Evolutionary conservation across 2,113 vertebrate genomes (phyloP), one percentile per base, ranked within the genome.

Genomic region (Entosphenus tridentatus): DNA sequence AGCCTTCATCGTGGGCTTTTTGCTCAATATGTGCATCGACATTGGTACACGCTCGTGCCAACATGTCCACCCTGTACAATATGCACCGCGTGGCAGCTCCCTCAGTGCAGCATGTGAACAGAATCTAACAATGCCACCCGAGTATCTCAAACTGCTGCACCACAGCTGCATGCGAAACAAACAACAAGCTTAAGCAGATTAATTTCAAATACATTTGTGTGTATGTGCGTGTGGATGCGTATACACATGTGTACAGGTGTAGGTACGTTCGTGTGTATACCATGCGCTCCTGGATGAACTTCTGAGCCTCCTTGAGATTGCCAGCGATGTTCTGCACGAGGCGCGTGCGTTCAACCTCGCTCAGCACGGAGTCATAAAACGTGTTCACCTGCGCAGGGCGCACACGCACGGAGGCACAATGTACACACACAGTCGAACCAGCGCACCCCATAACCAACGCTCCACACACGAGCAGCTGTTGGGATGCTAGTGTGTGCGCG

Each of bases 261-360:
- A 3, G 55, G 71, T 69, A 8, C 1, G 1, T 1, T 68, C 79
- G 84, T 82, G 39, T 39, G 39, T 39, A 39, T 78, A 95, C 92
- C 74, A 80, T 81, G 77, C 87, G 83, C 72, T 84, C 85, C 74
- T 98, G 93, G 77, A 98, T 92, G 78, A 98, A 95, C 9, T 82
- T 76, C 4, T 95, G 91, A 0, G 89, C 84, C 8, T 78, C 83
- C 69, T 88, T 95, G 55, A 98, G 78, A 2, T 79, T 76, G 0
- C 79, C 75, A 0, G 91, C 90, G 55, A 98, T 75, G 75, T 96
- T 98, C 71, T 84, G 76, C n/a, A 87, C 89, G 18, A 98, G 80
- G 21, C 85, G 82, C 68, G 77, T 78, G 2, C 87, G 81, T 74
- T 96, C 76, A 0, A 82, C 84, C 3, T 89, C 86, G 0, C 79